Base-by-base conservation (phyloP, 2,113 vertebrate species). In the Apeltes quadracus region DNA sequence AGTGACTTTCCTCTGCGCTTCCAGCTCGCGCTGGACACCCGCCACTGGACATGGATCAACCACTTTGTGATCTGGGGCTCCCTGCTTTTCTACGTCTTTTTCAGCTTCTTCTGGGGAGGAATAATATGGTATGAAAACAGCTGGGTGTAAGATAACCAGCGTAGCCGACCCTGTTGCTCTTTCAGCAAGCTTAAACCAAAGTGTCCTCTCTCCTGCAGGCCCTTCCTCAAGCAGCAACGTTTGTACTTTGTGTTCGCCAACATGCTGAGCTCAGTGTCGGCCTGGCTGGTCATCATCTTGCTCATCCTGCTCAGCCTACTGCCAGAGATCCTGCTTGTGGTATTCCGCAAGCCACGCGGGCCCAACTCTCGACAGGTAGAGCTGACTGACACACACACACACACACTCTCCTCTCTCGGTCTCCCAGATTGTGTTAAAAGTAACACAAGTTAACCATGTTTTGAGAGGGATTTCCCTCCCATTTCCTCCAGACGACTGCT, bases 1-100 rank as follows among this genome's bases (percentile, higher is more conserved):
- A 39, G 7, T 25, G 41, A 23, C 23, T 53, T 61, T 57, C 57
- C 15, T 77, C 10, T 62, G 2, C 76, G 68, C 73, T 72, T 89
- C 15, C 87, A 99, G 98, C 94, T 99, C 7, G 97, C 97, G 0
- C 86, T 99, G 81, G 97, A 99, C 85, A 99, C 97, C 4, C 94
- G 95, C 2, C 97, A 96, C 89, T 99, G 98, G 98, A 99, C 98
- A 0, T 99, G 98, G 97, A 93, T 98, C 91, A 99, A 99, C 93
- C 98, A 99, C 89, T 97, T 99, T 90, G 97, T 98, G 56, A 98
- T 98, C 67, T 99, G 98, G 98, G 98, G 98, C 29, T 99, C 98
- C 56, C 91, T 99, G 88, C 94, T 94, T 70, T 99, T 99, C 92
- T 99, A 99, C 34, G 91, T 98, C 62, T 95, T 99, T 92, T 98